Base-by-base conservation (phyloP, 2,888 invertebrate genomes). In the Drosophila kambysellisi region DNA sequence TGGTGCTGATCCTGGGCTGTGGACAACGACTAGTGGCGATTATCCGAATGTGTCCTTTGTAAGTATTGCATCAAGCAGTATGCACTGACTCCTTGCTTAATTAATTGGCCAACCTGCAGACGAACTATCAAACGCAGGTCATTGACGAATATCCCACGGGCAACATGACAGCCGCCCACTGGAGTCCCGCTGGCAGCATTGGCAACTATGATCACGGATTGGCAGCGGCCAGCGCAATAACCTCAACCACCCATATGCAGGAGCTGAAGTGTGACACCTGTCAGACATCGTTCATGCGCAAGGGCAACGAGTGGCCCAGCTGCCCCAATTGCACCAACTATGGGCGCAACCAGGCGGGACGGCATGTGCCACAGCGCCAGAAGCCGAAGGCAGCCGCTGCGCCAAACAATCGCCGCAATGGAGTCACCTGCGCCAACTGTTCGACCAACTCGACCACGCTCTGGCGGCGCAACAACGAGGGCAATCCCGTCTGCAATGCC, bases 401-500 rank as follows among this genome's bases (percentile, higher is more conserved):
- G 8, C 84, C 92, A 41, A 92, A 91, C 56, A 93, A 91, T 67
- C 89, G 93, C 3, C 83, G 93, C 33, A 93, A 88, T 50, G 93
- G 93, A 9, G 92, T 93, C 4, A 89, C 82, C 63, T 96, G 96
- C 90, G 95, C 95, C 59, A 95, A 95, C 91, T 96, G 96, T 88
- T 94, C 94, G 29, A 94, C 95, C 25, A 95, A 94, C 70, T 94
- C 95, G 43, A 97, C 97, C 15, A 97, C 97, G 0, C 94, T 97
- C 41, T 98, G 97, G 97, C 94, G 97, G 68, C 94, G 97, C 81
- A 98, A 98, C 93, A 96, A 96, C 70, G 96, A 96, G 41, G 97
- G 97, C 12, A 96, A 97, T 92, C 97, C 97, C 91, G 94, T 97
- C 76, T 98, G 98, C 94, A 97, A 97, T 93, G 97, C 97, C 56